Evolutionary conservation across 2,113 vertebrate genomes (phyloP), one percentile per base, ranked within the genome.

Genomic region (Callipepla californica): DNA sequence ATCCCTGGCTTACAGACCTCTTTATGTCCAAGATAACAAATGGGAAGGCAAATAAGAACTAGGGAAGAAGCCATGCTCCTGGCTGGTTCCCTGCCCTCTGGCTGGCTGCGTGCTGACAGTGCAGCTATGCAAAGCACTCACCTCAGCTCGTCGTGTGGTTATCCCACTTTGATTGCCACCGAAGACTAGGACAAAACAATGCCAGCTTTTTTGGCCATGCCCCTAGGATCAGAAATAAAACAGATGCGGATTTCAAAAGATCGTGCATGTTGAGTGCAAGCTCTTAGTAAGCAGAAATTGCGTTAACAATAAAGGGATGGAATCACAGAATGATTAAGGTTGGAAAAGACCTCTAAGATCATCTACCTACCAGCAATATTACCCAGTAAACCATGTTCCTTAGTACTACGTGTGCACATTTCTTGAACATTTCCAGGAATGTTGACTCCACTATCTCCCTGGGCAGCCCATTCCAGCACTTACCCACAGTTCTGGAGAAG

Each of bases 21-120:
- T 93, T 90, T 81, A 82, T 77, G 79, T 85, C 85, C 82, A 72
- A 91, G 89, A 95, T 88, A 95, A 95, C 80, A 91, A 94, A 93
- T 7, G 65, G 22, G 36, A 90, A 93, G 69, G 87, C 82, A 95
- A 96, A 93, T 26, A 80, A 75, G 76, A 86, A 87, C 47, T 67
- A 83, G 68, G 82, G 77, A 59, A 91, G 51, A 30, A 91, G 84
- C 65, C 1, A 11, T 45, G 72, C 83, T 50, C 73, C 69, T 0
- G 3, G 57, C 85, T 93, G 85, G 36, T 84, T 85, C 69, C 73
- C 85, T 90, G 79, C 91, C 89, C 76, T 59, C 91, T 67, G 89
- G 72, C 82, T 92, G 32, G 5, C 85, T 61, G 63, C 28, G 68
- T 88, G 94, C 91, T 89, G 93, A 94, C 82, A 77, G 79, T 9